A percentile compares a stretch with the other conserved stretches of the same genome.
Conservation (phyloP, 2,113 vertebrate species). For the Galeopterus variegatus region DNA sequence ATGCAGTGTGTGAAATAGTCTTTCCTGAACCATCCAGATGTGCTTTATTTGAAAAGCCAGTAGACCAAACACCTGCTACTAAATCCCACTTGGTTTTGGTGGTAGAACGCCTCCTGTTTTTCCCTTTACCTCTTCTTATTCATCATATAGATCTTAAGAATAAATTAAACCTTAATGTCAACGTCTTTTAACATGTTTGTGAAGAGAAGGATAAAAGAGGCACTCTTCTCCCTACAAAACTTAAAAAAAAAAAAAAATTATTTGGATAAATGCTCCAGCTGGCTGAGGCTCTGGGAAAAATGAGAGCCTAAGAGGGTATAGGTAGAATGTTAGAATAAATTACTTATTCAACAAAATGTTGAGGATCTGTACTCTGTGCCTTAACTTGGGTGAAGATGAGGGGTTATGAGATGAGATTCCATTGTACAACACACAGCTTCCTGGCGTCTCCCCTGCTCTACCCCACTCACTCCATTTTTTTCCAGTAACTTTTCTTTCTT, state of each 20-base stretch:
- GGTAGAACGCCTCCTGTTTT: not conserved
- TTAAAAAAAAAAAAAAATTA: not conserved
- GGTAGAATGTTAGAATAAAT: not conserved
- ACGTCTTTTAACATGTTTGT: conserved; percentile 43
- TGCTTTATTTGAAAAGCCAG: conserved; percentile 39
- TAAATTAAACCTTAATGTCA: conserved; percentile 25
- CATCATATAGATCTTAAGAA: not conserved
- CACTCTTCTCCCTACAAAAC: not conserved
- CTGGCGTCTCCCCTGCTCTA: not conserved
- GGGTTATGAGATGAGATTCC: not conserved
- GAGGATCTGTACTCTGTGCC: not conserved
- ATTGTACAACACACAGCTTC: not conserved
- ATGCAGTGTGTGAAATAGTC: not conserved
- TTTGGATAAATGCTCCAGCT: not conserved
- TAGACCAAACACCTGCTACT: not conserved
- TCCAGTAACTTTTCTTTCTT: not conserved
- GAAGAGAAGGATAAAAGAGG: conserved; percentile 38
- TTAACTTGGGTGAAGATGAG: not conserved
- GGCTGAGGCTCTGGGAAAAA: not conserved
- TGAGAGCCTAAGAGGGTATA: not conserved
- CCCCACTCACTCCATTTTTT: not conserved
- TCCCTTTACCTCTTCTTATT: not conserved
- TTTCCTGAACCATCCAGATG: not conserved
- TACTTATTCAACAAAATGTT: not conserved
- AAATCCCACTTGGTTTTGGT: not conserved